Conservation (phyloP, 1,140 invertebrate genomes). For the Eciton burchellii region DNA sequence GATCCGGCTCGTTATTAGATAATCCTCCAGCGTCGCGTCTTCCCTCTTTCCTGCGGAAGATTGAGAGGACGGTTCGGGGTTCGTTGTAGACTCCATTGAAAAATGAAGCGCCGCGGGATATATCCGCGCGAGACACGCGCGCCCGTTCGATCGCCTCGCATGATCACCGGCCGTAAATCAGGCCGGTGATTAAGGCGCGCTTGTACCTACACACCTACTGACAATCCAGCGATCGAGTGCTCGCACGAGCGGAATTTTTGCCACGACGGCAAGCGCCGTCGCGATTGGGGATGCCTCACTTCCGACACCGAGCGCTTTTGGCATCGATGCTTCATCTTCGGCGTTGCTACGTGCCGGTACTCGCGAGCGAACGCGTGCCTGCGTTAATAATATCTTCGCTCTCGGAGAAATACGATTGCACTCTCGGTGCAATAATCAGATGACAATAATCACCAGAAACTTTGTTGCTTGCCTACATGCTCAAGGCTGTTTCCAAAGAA, state of each 20-base stretch:
- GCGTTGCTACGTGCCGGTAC: conserved; percentile 17
- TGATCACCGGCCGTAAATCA: conserved; percentile 66
- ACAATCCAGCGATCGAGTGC: conserved; percentile 65
- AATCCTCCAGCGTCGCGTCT: not conserved
- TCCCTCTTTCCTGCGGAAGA: conserved; percentile 16
- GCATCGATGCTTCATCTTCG: conserved; percentile 30
- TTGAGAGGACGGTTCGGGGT: conserved; percentile 35
- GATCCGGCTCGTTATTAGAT: conserved; percentile 36
- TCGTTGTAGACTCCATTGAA: conserved; percentile 63
- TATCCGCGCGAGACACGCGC: conserved; percentile 50
- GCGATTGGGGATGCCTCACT: conserved; percentile 29
- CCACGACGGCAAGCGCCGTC: not conserved
- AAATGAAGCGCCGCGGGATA: conserved; percentile 61
- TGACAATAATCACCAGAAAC: too few relatives aligned
- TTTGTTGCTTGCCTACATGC: too few relatives aligned
- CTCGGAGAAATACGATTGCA: not conserved
- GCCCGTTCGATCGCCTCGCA: conserved; percentile 61
- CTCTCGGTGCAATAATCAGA: not conserved
- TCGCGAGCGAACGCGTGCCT: not conserved
- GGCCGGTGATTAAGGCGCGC: conserved; percentile 66
- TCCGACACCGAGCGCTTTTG: conserved; percentile 12
- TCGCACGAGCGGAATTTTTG: conserved; percentile 48
- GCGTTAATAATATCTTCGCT: not conserved
- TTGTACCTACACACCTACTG: conserved; percentile 68
- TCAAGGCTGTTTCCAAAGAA: too few relatives aligned